phyloP scores from a whole-genome alignment of 2,113 vertebrate genomes.

The Psophia crepitans region DNA sequence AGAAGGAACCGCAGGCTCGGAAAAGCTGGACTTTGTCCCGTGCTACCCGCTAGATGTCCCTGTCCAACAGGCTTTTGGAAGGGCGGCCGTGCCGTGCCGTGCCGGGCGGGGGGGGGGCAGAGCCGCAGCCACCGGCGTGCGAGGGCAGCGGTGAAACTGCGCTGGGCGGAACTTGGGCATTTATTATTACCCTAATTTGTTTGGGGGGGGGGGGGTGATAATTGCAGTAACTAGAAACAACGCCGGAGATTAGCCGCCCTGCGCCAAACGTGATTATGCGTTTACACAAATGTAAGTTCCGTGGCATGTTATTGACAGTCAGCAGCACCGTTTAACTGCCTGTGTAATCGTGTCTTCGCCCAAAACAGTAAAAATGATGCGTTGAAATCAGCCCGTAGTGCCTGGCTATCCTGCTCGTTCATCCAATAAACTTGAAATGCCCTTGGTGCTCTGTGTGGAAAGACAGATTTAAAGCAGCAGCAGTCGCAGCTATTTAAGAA shows the following conservation, averaged over 20 bases:
- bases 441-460: not conserved
- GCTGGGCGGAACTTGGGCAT: not conserved
- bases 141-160: not conserved
- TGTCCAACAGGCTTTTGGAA: conserved; percentile 23
- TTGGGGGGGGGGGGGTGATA: not conserved
- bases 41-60: conserved; percentile 75
- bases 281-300: not conserved
- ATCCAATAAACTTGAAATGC: not conserved
- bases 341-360: not conserved
- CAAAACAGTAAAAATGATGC: not conserved
- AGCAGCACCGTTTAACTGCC: not conserved
- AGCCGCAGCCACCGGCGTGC: not conserved
- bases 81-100: accelerated
- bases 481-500: not conserved
- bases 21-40: no score
- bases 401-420: not conserved
- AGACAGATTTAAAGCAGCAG: not conserved
- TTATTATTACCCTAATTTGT: not conserved
- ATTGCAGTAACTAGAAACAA: not conserved
- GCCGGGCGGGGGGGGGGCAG: no score
- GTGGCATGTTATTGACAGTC: not conserved
- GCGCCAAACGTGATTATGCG: not conserved
- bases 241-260: not conserved
- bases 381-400: not conserved
- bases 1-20: not conserved